Evolutionary conservation across 2,797 vertebrate genomes (phyloP), one percentile per base, ranked within the genome.

Genomic region (Botia kubotai): DNA sequence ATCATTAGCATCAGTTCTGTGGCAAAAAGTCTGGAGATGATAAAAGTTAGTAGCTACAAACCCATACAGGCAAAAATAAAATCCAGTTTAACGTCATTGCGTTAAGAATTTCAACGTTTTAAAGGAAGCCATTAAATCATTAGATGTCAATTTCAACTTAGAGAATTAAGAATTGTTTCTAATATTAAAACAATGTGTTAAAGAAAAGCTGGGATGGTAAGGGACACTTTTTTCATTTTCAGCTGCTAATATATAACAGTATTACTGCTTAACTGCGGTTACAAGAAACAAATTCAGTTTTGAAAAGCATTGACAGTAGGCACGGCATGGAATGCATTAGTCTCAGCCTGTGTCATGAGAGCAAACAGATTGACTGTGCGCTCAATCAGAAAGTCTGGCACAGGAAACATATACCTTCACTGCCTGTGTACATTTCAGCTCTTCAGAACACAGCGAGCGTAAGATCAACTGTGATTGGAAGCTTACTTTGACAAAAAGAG

Each of bases 71-170:
- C 21, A 33, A 82, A 72, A 82, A 36, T 69, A n/a, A 77, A 86
- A 86, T 79, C 70, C 48, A 58, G 70, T 48, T 75, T 53, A 77
- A 67, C 66, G 81, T 79, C 79, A 81, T 36, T 46, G 79, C 62
- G 53, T 67, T 66, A 84, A 82, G 77, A 82, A 71, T 75, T 77
- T 82, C 78, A 79, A 78, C 82, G 55, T 39, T 39, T 39, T 46
- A 71, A 72, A 79, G 80, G 70, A 89, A 87, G 75, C 80, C 84
- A 82, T 87, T 87, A 85, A 86, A 87, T 82, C 81, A 81, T 77
- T 81, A 81, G 65, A 78, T 87, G 84, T 85, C 87, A 82, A 63
- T 72, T 82, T 86, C 75, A 81, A 81, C 82, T 87, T 86, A 33
- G 33, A 33, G 33, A 33, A 33, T 33, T 81, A 69, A 71, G 63